phyloP scores from a whole-genome alignment of 2,113 vertebrate species.

The Calyptommatus sinebrachiatus region DNA sequence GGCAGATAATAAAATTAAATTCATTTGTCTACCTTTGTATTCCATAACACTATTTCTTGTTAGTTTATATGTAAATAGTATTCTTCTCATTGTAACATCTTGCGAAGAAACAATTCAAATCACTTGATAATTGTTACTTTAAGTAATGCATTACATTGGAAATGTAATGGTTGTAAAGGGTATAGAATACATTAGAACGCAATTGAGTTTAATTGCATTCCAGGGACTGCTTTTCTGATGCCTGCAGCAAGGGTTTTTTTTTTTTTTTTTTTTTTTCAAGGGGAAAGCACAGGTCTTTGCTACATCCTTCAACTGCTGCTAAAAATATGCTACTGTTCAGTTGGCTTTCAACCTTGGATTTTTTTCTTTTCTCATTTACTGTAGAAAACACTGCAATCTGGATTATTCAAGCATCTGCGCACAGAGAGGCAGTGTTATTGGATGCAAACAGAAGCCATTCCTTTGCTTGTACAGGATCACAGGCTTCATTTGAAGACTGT shows the following conservation, averaged over 20 bases:
- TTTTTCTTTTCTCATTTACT: constrained; percentile 32
- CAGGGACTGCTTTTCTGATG: constrained; percentile 50
- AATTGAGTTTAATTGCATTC: constrained; percentile 60
- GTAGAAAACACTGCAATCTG: constrained; percentile 36
- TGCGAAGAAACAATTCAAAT: constrained; percentile 52
- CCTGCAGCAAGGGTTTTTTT: constrained; percentile 42
- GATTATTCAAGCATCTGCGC: constrained; percentile 4
- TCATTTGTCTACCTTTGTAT: constrained; percentile 33
- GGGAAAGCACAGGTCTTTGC: constrained; percentile 37
- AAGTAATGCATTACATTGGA: constrained; percentile 54
- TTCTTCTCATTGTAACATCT: constrained; percentile 38
- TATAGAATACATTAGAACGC: constrained; percentile 54
- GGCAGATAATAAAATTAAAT: constrained; percentile 31
- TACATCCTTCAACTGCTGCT: constrained; percentile 47
- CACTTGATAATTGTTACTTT: constrained; percentile 57
- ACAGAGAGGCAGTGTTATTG: neutral
- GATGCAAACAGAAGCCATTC: no score
- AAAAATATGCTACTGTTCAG: constrained; percentile 35
- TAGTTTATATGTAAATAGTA: constrained; percentile 49
- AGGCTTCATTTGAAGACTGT: neutral
- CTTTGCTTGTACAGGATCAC: no score
- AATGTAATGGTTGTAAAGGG: constrained; percentile 49
- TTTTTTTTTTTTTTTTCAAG: constrained; percentile 28
- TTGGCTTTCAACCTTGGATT: constrained; percentile 31
- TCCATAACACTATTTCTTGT: constrained; percentile 20